Conservation (phyloP, 1,140 invertebrate genomes). For the Odontomachus brunneus region DNA sequence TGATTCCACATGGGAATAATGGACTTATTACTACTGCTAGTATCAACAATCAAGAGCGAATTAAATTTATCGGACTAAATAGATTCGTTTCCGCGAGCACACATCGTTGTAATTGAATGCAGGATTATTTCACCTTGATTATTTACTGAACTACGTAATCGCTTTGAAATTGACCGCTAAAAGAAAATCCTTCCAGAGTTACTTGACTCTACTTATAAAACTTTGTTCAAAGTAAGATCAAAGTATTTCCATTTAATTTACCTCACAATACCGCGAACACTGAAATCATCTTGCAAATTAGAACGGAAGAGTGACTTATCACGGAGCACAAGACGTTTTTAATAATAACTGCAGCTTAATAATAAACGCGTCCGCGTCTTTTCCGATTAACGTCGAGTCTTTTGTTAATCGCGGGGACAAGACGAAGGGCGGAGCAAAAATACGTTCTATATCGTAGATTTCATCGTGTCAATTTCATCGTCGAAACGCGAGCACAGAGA, state of each 20-base stretch:
- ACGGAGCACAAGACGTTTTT: conserved; percentile 13
- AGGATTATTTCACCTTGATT: neutral
- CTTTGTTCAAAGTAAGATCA: conserved; percentile 42
- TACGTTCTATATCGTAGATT: neutral
- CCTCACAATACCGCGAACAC: conserved; percentile 23
- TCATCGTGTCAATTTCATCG: conserved; percentile 11
- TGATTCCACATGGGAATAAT: too few species aligned
- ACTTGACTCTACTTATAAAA: conserved; percentile 48
- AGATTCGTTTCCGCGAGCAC: neutral
- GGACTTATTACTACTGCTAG: too few species aligned
- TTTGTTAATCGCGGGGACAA: neutral
- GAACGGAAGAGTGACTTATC: conserved; percentile 41
- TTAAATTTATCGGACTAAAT: neutral
- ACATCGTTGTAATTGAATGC: neutral
- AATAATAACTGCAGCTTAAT: conserved; percentile 47
- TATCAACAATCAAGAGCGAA: too few species aligned
- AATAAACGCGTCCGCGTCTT: conserved; percentile 24
- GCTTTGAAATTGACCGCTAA: neutral
- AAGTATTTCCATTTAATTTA: conserved; percentile 53
- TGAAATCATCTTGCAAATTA: conserved; percentile 49
- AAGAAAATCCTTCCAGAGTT: conserved; percentile 31
- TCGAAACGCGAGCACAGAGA: neutral
- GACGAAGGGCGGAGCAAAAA: neutral
- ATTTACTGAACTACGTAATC: conserved; percentile 3
- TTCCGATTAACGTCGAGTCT: too few species aligned